Base-by-base conservation (phyloP, 2,888 invertebrate species). In the Agonum fuliginosum region DNA sequence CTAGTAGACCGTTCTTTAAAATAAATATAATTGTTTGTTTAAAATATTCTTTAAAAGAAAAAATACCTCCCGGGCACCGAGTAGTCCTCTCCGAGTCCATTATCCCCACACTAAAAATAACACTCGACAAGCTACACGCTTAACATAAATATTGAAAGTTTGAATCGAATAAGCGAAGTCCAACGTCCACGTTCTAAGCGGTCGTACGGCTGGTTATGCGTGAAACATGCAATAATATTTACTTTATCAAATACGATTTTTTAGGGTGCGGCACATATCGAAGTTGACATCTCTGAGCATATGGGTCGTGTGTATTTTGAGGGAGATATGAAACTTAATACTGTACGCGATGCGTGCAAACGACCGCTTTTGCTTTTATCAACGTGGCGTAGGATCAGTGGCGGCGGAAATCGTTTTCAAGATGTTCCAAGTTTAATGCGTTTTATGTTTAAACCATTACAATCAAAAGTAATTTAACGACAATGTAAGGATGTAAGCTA, bases 151-250 rank as follows among this genome's bases (percentile, higher is more conserved):
- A 67, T 67, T 67, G 67, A 67, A 67, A 67, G 67, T 67, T 20
- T 41, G n/a, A 67, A 67, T 67, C 37, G 67, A 67, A n/a, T n/a
- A n/a, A n/a, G 67, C 41, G 22, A 24, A 22, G 54, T 54, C 30
- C 17, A 8, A n/a, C 14, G 46, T 12, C 27, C 22, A 54, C 8
- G 30, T 14, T 8, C 30, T 8, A 3, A 5, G 30, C n/a, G 43
- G 3, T 3, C 14, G n/a, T 12, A n/a, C 19, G 41, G 19, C 19
- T 20, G 67, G 41, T 37, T 67, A 67, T 67, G 67, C 67, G 67
- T 67, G 41, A 67, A 67, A 71, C 71, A 71, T 71, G 71, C 71
- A 71, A 71, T 71, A 71, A 71, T 71, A 71, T 71, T 71, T 71
- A 71, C 71, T 48, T 71, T 71, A 71, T 71, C 71, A 71, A 71